Evolutionary conservation across 2,113 vertebrate species (phyloP), one percentile per base, ranked within the genome.

Genomic region (Callipepla squamata): DNA sequence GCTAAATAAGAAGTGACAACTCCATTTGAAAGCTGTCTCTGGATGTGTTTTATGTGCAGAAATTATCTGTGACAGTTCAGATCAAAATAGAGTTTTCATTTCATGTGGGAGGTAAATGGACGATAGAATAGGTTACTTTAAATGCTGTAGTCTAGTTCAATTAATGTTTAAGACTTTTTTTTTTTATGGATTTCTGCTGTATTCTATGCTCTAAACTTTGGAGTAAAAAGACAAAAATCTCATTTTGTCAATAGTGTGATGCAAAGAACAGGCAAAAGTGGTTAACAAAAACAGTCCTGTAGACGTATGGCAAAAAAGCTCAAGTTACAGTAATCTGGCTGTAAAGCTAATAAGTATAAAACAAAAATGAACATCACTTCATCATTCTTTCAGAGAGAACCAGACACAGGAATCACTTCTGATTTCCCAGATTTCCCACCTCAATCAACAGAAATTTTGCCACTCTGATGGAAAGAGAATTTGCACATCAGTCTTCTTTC

Each of bases 1-100:
- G 97, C 97, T 96, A 99, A 99, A 99, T 97, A 98, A 98, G 98
- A 98, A 98, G 97, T 98, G 98, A 99, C 98, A 98, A 98, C 95
- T 98, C 97, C 97, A 98, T 98, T 98, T 97, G 97, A 98, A 98
- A 98, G 91, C 95, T 97, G 96, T 98, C 97, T 97, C 95, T 96
- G 95, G 93, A 97, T 96, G 94, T 97, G 97, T 97, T 97, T 97
- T 97, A 97, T 97, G 94, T 97, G 93, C 93, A 98, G 97, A 98
- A 98, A 98, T 98, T 97, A 97, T 97, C 96, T 96, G 93, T 98
- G 97, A 98, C 97, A 98, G 97, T 96, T 95, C 91, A 80, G 85
- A 98, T 98, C 97, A 98, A 98, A 98, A 98, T 80, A 97, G 95
- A 98, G 96, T 97, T 97, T 97, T 97, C 94, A 96, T 96, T 97